Percentiles rank a stretch among this genome's conserved stretches.
Conservation (phyloP, 2,797 vertebrate species). For the Peromyscus attwateri region DNA sequence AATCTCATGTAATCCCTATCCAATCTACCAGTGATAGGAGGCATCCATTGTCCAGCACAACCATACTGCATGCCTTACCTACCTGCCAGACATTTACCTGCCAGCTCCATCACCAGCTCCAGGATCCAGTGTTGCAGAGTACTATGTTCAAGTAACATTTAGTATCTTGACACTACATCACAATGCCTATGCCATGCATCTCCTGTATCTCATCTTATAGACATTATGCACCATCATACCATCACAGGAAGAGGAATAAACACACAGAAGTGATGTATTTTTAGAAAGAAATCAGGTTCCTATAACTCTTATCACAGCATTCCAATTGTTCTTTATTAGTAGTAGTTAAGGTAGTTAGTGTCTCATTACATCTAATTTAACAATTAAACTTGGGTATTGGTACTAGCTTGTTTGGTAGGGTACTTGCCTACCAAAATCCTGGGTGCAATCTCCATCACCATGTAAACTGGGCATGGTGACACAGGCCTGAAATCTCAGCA, state of each 20-base stretch:
- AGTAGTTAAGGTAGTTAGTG: neutral
- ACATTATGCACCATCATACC: neutral
- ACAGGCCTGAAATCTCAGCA: neutral
- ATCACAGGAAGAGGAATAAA: neutral
- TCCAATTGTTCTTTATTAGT: neutral
- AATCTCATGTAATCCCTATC: neutral
- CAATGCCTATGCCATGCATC: neutral
- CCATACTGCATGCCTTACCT: neutral
- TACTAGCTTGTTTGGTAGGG: neutral
- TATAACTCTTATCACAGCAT: neutral
- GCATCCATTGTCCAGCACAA: neutral
- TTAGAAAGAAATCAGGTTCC: neutral
- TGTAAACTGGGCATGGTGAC: neutral
- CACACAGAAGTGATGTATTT: neutral
- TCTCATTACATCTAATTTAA: neutral
- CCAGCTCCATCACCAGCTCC: neutral
- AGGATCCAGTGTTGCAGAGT: neutral
- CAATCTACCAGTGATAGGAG: neutral
- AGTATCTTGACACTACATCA: neutral
- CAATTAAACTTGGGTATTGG: neutral
- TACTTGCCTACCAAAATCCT: neutral
- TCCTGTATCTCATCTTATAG: neutral
- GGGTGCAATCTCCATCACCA: neutral
- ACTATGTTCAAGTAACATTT: neutral
- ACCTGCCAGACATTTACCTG: neutral